Conservation (phyloP, 2,888 invertebrate genomes). For the Pammene fasciana region DNA sequence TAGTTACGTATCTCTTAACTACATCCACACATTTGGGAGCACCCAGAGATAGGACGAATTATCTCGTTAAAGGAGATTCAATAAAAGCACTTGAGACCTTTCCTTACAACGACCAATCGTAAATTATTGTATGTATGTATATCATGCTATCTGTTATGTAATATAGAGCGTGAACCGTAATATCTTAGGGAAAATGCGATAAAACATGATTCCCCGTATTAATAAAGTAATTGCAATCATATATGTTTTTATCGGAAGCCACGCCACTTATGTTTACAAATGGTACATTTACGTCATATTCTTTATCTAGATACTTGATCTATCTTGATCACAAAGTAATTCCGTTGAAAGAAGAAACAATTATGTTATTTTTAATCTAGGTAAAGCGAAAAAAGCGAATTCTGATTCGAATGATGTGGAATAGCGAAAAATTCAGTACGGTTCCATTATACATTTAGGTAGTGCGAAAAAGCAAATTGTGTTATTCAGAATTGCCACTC, state of each 20-base stretch:
- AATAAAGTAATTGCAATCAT: conserved; percentile 17
- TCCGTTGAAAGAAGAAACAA: no score
- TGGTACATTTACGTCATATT: conserved; percentile 8
- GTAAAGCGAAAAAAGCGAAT: no score
- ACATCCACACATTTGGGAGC: no score
- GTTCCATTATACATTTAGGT: no score
- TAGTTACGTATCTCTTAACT: no score
- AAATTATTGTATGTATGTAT: conserved; percentile 3
- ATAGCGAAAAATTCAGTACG: no score
- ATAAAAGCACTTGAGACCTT: conserved; percentile 12
- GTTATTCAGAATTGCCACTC: no score
- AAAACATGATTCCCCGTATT: not conserved
- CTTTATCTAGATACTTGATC: not conserved
- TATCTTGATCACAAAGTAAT: not conserved
- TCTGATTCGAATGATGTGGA: no score
- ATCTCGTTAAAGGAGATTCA: conserved; percentile 9
- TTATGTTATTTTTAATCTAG: no score
- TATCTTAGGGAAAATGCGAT: conserved; percentile 25
- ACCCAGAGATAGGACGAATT: not conserved
- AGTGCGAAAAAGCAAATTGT: no score
- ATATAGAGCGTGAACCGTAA: conserved; percentile 30
- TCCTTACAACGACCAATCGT: conserved; percentile 3
- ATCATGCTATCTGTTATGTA: conserved; percentile 24
- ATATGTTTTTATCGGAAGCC: conserved; percentile 7
- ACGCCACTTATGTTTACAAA: conserved; percentile 17